Evolutionary conservation across 2,797 vertebrate species (phyloP), one percentile per base, ranked within the genome.

Genomic region (Crocodylus rhombifer): DNA sequence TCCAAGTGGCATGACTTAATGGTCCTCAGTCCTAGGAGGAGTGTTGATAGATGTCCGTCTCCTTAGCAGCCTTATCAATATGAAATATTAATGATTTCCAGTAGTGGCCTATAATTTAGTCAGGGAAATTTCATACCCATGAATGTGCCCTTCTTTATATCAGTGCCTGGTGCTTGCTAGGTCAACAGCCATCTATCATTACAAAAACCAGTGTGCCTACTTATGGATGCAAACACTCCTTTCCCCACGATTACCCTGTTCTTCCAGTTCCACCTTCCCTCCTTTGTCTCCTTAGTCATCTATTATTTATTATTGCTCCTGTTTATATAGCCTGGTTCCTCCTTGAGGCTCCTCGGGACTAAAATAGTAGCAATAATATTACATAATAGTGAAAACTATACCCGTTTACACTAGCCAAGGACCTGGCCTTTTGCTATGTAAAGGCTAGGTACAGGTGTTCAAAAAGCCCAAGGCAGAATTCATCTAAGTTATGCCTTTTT

Each of bases 11-110:
- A 2, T 73, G 60, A 7, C n/a, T 25, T 10, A 26, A 13, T 28
- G 2, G 6, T 75, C 6, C 23, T 25, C 3, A 55, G n/a, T 63
- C 16, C 67, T 73, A 55, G 17, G 20, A 75, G 61, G n/a, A 3
- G 42, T 13, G 20, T 12, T 56, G 33, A 10, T 64, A 62, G 18
- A 61, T 4, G 42, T n/a, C 26, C 15, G 10, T 14, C 6, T 82
- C 85, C 0, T 0, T 23, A 61, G 55, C 4, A 23, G 20, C 7
- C 7, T n/a, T 13, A 13, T 60, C 33, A 4, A 20, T 33, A 11
- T 1, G 3, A 61, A 5, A n/a, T 11, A 3, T 11, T 21, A 9
- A 51, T 61, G 10, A 9, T 14, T 14, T 73, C 1, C 3, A 13
- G 2, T 56, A 11, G 3, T 12, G 3, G n/a, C 12, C 28, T 57